Base-by-base conservation (phyloP, 2,797 vertebrate species). In the Meriones psammophilus region DNA sequence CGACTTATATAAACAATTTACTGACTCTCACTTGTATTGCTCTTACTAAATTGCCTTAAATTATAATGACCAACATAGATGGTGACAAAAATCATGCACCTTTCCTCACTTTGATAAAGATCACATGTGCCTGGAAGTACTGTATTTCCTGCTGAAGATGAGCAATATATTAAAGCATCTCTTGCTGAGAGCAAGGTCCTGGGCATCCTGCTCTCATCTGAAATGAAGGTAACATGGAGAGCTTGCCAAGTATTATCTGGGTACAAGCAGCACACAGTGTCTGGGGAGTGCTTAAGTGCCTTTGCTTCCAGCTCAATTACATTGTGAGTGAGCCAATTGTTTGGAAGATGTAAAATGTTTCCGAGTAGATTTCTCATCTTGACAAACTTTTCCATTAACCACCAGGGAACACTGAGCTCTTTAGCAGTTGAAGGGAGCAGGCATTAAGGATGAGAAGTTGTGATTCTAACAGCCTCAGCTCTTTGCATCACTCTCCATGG, bases 281-380 rank as follows among this genome's bases (percentile, higher is more conserved):
- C 9, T 76, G 95, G 96, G 91, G 93, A 97, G 77, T 89, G 71
- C 83, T 94, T 60, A 88, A 97, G 54, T 66, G 96, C 89, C 90
- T 96, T 96, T 88, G 84, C 94, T 98, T 94, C 84, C 14, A 76
- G 94, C 0, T 0, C 91, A 97, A 96, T 98, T 98, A 97, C 90
- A 88, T 76, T 96, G 97, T 91, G 95, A 98, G 97, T 86, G 91
- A 98, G 95, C 58, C 97, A 96, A 81, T 97, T 97, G 95, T 97
- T 3, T 3, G 36, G 46, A 88, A 96, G 94, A 97, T 93, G 81
- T 92, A 94, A 98, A 98, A 94, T 64, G 18, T 97, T 98, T 97
- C 95, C 8, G 1, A 96, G 96, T 95, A 92, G 88, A 94, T 92
- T 98, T 97, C 91, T 98, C 92, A 90, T 98, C 97, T 94, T 97